Evolutionary conservation across 2,888 invertebrate species (phyloP).

Genomic region (Athalia rosae): DNA sequence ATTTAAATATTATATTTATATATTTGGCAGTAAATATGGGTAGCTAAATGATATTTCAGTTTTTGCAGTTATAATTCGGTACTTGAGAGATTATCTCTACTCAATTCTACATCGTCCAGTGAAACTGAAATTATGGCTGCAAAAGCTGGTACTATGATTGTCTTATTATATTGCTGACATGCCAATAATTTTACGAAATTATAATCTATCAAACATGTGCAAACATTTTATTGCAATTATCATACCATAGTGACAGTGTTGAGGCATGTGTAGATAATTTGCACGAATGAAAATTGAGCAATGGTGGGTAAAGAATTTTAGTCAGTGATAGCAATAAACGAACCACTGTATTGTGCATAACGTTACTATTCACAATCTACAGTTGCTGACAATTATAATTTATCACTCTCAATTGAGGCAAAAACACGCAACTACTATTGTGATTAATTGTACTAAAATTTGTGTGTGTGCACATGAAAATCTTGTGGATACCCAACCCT

Average conservation of each 20-base stretch:
- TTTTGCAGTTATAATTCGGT: constrained; percentile 17
- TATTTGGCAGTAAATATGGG: constrained; percentile 43
- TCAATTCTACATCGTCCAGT: background rate
- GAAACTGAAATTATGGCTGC: constrained; percentile 11
- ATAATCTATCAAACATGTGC: constrained; percentile 12
- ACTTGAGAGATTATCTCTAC: too few species aligned
- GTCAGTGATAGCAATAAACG: too few species aligned
- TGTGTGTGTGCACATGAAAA: too few species aligned
- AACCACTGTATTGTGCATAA: too few species aligned
- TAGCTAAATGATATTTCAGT: constrained; percentile 43
- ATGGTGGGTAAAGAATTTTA: too few species aligned
- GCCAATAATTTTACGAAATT: constrained; percentile 36
- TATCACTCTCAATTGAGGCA: too few species aligned
- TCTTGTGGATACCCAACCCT: too few species aligned
- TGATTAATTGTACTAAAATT: too few species aligned
- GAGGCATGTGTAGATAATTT: background rate
- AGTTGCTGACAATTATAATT: too few species aligned
- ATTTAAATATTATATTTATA: constrained; percentile 44
- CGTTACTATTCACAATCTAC: too few species aligned
- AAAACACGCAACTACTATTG: too few species aligned
- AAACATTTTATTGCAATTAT: constrained; percentile 27
- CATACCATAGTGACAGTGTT: background rate
- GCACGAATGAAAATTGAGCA: background rate
- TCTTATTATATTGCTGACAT: constrained; percentile 36
- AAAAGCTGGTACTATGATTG: constrained; percentile 23